Evolutionary conservation across 2,797 vertebrate species (phyloP), one percentile per base, ranked within the genome.

Genomic region (Eupleurogrammus muticus): DNA sequence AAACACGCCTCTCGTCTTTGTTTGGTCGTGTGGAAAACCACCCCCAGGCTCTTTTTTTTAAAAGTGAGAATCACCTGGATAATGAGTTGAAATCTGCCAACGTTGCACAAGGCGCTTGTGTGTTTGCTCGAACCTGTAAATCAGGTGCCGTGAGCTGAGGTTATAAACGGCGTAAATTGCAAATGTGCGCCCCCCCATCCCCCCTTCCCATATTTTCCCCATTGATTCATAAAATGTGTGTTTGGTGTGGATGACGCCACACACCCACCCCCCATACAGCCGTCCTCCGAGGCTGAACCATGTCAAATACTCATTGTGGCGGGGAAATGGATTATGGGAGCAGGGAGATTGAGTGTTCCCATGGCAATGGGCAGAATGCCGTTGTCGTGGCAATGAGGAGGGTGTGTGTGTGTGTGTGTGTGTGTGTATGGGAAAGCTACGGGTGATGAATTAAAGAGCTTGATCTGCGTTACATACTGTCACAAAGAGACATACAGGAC

Each of bases 241-340:
- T 66, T 68, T 79, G 65, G 74, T 68, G 58, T 44, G 2, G 32
- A 53, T 20, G 49, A 73, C 9, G 63, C 44, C 65, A 81, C 58
- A 62, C 72, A 62, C 72, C 81, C 81, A 66, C 75, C 84, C 83
- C 81, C 80, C 85, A 83, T 71, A 77, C 79, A 80, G 82, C 60
- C 5, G 71, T 72, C 87, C 82, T 81, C 85, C 24, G 56, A 87
- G 81, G 85, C 87, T 84, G 81, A 91, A 92, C 90, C 90, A 79
- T 92, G 87, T 92, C 92, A 90, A 92, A 92, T 88, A 82, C 86
- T 87, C 92, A 92, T 93, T 94, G 93, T 94, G 87, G 82, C 81
- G 76, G 83, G 83, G 85, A 93, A 94, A 93, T 84, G 91, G 93
- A 94, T 95, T 94, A 93, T 56, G 84, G 85, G 75, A 87, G 83